Conservation (phyloP, 2,888 invertebrate species). For the Drosophila cracens region DNA sequence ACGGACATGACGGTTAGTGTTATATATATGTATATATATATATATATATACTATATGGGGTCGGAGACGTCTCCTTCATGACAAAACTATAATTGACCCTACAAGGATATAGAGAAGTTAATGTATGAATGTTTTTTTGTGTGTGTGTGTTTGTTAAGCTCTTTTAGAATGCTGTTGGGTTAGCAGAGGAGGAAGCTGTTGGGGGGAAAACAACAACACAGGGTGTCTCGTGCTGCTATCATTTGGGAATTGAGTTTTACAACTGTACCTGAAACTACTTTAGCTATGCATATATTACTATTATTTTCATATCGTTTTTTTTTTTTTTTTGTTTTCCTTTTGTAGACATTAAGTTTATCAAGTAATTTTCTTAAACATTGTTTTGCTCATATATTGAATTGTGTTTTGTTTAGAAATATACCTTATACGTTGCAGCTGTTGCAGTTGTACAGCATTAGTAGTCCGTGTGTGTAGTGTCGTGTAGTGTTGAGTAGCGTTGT, state of each 20-base stretch:
- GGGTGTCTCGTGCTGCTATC: conserved; percentile 33
- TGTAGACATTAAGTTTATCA: conserved; percentile 28
- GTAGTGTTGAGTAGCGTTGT: conserved; percentile 19
- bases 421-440: conserved; percentile 24
- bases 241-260: conserved; percentile 15
- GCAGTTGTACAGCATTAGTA: conserved; percentile 31
- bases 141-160: conserved; percentile 45
- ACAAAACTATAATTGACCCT: conserved; percentile 1
- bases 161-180: conserved; percentile 34
- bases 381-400: conserved; percentile 50
- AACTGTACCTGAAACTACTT: conserved; percentile 57
- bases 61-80: background rate
- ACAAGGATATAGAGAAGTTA: background rate
- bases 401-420: conserved; percentile 8
- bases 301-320: conserved; percentile 19
- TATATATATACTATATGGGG: background rate
- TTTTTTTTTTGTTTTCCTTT: conserved; percentile 10
- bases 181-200: conserved; percentile 5
- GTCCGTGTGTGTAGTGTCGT: conserved; percentile 21
- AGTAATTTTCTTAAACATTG: conserved; percentile 34
- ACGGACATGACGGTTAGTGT: background rate
- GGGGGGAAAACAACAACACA: conserved; percentile 22
- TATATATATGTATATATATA: background rate
- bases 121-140: background rate
- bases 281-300: conserved; percentile 48